These are phyloP conservation scores for Zingel zingel DNA, from an alignment of 2,113 vertebrate species.

Conservation along the genomic window DNA sequence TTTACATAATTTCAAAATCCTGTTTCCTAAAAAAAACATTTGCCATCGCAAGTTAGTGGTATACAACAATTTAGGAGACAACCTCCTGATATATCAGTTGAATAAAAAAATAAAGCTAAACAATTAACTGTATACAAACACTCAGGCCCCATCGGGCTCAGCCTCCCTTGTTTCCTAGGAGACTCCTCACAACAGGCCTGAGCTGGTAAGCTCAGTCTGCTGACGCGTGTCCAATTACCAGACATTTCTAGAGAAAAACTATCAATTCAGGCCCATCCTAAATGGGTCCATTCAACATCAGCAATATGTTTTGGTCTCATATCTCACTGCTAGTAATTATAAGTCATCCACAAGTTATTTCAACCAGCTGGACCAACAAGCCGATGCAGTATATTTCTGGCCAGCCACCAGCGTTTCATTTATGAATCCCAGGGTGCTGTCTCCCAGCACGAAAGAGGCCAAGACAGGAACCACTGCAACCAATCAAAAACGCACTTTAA, in stretches of 20 bases:
- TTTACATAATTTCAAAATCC: not conserved
- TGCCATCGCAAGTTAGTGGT: not conserved
- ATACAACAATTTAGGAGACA: not conserved
- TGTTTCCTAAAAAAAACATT: not conserved
- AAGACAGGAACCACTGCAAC: conserved; percentile 80
- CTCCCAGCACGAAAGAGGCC: conserved; percentile 67
- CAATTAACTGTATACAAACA: not conserved
- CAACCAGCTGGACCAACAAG: conserved; percentile 83
- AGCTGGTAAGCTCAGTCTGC: conserved; percentile 16
- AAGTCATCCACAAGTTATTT: conserved; percentile 78
- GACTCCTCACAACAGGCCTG: conserved; percentile 4
- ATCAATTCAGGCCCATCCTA: conserved; percentile 34
- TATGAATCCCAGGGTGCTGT: conserved; percentile 80
- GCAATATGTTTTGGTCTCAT: conserved; percentile 50
- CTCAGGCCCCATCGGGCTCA: not conserved
- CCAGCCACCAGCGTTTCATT: conserved; percentile 74
- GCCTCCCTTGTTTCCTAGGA: conserved; percentile 1
- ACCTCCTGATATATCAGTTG: not conserved
- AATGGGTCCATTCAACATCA: conserved; percentile 45
- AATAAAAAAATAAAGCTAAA: not conserved
- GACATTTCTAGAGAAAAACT: conserved; percentile 41
- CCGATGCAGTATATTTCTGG: conserved; percentile 76
- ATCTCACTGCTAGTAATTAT: conserved; percentile 74
- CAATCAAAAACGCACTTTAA: conserved; percentile 79
- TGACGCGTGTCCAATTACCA: conserved; percentile 65